Conservation (phyloP, 2,113 vertebrate species). For the Mesoclemmys tuberculata region DNA sequence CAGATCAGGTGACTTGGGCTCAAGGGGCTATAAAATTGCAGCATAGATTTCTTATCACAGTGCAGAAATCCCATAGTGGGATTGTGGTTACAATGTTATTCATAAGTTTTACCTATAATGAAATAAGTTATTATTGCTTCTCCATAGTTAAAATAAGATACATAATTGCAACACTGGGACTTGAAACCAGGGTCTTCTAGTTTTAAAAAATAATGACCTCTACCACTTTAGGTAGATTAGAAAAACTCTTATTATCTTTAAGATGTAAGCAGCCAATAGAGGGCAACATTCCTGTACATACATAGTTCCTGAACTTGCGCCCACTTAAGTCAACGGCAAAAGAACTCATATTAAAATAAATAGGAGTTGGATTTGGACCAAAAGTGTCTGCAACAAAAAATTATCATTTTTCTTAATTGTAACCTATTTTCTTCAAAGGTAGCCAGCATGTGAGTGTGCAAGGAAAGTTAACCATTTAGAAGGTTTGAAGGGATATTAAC, state of each 20-base stretch:
- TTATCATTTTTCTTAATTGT: neutral
- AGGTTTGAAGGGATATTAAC: neutral
- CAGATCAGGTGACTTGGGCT: neutral
- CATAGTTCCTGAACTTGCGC: neutral
- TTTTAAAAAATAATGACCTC: neutral
- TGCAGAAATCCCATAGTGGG: neutral
- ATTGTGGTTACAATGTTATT: neutral
- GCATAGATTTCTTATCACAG: neutral
- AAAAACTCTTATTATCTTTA: neutral
- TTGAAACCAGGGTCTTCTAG: neutral
- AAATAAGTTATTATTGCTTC: fast-evolving
- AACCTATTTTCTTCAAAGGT: neutral
- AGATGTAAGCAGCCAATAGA: conserved; percentile 39
- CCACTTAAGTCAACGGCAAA: neutral
- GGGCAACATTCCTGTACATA: conserved; percentile 29
- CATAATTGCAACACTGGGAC: neutral
- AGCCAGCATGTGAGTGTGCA: neutral
- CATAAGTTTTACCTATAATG: neutral
- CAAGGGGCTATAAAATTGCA: neutral
- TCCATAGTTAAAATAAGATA: fast-evolving
- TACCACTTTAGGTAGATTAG: neutral
- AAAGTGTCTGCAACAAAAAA: neutral
- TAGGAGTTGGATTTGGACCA: neutral
- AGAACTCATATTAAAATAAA: neutral
- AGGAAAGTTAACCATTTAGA: neutral